phyloP scores from a whole-genome alignment of 2,888 invertebrate species.

The Clusia tigrina region DNA sequence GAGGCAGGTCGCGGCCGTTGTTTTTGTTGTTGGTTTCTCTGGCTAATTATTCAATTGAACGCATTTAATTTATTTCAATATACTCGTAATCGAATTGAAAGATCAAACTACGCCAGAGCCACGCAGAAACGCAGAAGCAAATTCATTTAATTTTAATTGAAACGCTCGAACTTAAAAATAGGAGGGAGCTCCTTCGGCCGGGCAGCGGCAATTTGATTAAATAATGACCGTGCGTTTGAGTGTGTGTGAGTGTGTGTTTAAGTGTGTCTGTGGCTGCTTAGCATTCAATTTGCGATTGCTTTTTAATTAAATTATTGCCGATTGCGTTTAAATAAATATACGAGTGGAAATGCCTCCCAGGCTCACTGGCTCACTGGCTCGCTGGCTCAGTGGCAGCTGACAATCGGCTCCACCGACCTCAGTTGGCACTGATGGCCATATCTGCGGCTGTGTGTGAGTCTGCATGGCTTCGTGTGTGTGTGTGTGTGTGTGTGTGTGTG shows the following conservation, averaged over 20 bases:
- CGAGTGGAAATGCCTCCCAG: too few relatives aligned
- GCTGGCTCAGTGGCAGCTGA: too few relatives aligned
- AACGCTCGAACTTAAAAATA: slow-evolving; percentile 2
- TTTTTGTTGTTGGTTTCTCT: too few relatives aligned
- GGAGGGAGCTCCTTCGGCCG: too few relatives aligned
- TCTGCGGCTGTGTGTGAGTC: too few relatives aligned
- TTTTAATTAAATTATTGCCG: slow-evolving; percentile 17
- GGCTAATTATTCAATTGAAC: slow-evolving; percentile 55
- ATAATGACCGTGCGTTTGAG: slow-evolving; percentile 5
- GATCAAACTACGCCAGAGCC: slow-evolving; percentile 46
- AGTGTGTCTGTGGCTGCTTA: background rate
- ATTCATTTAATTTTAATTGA: slow-evolving; percentile 15
- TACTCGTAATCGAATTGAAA: slow-evolving; percentile 63
- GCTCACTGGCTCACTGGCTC: too few relatives aligned
- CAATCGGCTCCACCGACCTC: too few relatives aligned
- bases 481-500: too few relatives aligned
- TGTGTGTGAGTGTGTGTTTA: background rate
- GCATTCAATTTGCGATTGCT: slow-evolving; percentile 8
- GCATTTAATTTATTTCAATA: slow-evolving; percentile 57
- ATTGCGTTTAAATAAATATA: too few relatives aligned
- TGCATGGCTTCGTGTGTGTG: too few relatives aligned
- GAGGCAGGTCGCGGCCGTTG: too few relatives aligned
- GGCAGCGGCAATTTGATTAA: slow-evolving; percentile 11
- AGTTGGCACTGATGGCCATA: too few relatives aligned
- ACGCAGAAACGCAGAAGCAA: slow-evolving; percentile 5